These are phyloP conservation scores for Microctenopoma steveboyesi DNA, from an alignment of 2,797 vertebrate genomes.

Conservation along the genomic window DNA sequence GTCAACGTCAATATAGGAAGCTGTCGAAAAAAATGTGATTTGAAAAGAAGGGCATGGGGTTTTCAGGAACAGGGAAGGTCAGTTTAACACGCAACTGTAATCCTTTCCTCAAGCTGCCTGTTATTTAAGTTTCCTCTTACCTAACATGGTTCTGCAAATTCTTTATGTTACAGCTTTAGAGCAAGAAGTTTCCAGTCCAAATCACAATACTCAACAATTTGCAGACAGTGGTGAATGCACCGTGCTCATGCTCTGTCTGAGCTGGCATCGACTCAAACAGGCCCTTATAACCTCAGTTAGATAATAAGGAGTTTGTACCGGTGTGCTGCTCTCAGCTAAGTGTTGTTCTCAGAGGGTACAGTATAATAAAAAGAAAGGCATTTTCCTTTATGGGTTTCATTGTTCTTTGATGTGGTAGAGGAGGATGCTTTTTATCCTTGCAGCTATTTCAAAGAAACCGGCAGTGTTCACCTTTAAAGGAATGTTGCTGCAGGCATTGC, in stretches of 20 bases:
- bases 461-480: constrained; percentile 55
- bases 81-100: constrained; percentile 16
- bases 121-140: constrained; percentile 41
- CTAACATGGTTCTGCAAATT: constrained; percentile 63
- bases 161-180: constrained; percentile 46
- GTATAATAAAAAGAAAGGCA: constrained; percentile 62
- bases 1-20: too few relatives aligned
- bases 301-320: constrained; percentile 59
- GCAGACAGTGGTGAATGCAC: constrained; percentile 38
- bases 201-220: constrained; percentile 61
- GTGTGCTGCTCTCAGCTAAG: constrained; percentile 28
- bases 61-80: not conserved
- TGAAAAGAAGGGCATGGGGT: too few relatives aligned
- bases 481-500: constrained; percentile 62
- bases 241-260: constrained; percentile 46
- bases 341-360: constrained; percentile 69
- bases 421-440: constrained; percentile 65
- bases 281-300: constrained; percentile 59
- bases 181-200: constrained; percentile 51
- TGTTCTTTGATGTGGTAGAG: constrained; percentile 69
- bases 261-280: constrained; percentile 41
- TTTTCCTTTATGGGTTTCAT: constrained; percentile 45
- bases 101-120: constrained; percentile 36
- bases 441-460: constrained; percentile 62
- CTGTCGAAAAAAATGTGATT: too few relatives aligned